Evolutionary conservation across 2,797 vertebrate species (phyloP), one percentile per base, ranked within the genome.

Genomic region (Morelia viridis): DNA sequence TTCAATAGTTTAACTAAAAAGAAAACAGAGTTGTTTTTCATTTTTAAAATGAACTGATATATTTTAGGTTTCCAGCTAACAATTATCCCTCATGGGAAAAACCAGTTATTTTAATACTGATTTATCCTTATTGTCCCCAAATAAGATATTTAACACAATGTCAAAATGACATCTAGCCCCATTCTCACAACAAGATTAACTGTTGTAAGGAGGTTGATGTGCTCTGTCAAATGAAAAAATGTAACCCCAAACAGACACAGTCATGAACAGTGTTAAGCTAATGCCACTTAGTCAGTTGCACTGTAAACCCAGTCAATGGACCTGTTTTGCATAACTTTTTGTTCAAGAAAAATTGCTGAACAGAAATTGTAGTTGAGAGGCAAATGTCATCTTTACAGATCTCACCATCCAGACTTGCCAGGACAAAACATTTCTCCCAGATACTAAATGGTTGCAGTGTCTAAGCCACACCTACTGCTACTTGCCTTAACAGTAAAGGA

Each of bases 101-200:
- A 28, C 28, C 12, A 65, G 64, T 65, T n/a, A 65, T 65, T n/a
- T n/a, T 65, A 65, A 65, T 28, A 65, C 28, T 8, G 26, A 6
- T 35, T 65, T 62, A 35, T 85, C 41, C 5, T 31, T 71, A 0
- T 83, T 50, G 35, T 12, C 65, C 89, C 41, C 9, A 9, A 15
- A 94, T 92, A 71, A 92, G 46, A 12, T 93, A n/a, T 94, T 92
- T 0, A 0, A 56, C 62, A n/a, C 13, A 2, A 76, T 60, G 89
- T 89, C 91, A 65, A 94, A 96, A 95, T 93, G 91, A 95, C 94
- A 96, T 94, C 80, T 46, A 76, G 50, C 50, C 50, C 50, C 8
- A 8, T 53, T 53, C 50, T 53, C 50, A 53, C 50, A 53, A 53
- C 4, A 50, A 50, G 50, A 53, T 53, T 53, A 53, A 53, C 7